Base-by-base conservation (phyloP, 2,888 invertebrate genomes). In the Cataglyphis cursor region DNA sequence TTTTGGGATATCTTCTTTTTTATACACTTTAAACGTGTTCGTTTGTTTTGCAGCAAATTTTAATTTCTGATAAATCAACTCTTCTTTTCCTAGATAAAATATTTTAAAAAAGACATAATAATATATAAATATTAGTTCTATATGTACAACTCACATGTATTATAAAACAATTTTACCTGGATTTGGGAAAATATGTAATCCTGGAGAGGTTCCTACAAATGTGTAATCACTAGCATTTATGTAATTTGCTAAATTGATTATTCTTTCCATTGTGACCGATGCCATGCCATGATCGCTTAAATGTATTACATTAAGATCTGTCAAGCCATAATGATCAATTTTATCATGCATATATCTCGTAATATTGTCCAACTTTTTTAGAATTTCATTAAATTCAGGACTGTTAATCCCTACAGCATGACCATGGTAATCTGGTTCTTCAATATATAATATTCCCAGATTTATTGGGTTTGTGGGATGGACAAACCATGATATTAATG, bases 211-310 rank as follows among this genome's bases (percentile, higher is more conserved):
- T 2, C 96, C 96, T 84, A 96, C 95, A 59, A 95, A 92, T 31
- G 92, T 91, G 90, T 96, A 96, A n/a, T 95, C 95, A 9, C 94
- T 93, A 62, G 95, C 93, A 84, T 95, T 95, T 51, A 96, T 93
- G 88, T 95, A 96, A 44, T 95, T 94, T 0, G 96, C 95, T 31
- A 96, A 93, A 93, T 96, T 95, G 51, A 97, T 96, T 88, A 96
- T 96, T 87, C 95, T 94, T 5, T 95, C 93, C 21, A 95, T 94
- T 0, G 94, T 95, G 0, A 97, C 96, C 38, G 95, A 94, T 1
- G 95, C 93, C 96, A 97, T 97, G 21, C 97, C 97, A 94, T 97
- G 97, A 94, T 97, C 97, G 94, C 97, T 97, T 62, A 97, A 93
- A 85, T 97, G 95, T 81, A 97, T 95, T 0, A 97, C 95, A 92